Evolutionary conservation across 2,797 vertebrate genomes (phyloP), one percentile per base, ranked within the genome.

Genomic region (Paratrypauchen microcephalus): DNA sequence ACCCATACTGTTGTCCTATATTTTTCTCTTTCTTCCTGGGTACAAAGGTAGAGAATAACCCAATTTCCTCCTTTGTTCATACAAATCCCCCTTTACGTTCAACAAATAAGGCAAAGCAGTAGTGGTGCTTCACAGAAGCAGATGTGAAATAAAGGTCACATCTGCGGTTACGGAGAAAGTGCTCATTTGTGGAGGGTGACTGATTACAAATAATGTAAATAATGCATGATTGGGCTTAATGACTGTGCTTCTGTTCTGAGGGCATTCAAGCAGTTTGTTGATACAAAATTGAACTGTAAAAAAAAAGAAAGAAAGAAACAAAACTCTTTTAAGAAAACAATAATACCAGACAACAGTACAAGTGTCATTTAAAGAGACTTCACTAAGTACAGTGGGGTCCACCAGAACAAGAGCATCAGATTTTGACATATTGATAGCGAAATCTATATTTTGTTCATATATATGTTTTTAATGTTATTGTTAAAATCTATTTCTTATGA

Each of bases 1-100:
- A 74, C 82, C 82, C 70, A 70, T 89, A 84, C 83, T 82, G 78
- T 84, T 85, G 87, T 85, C 88, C 85, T 78, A 90, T 73, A 88
- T 89, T 88, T 74, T 76, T 67, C 47, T 57, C 63, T 52, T 13
- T 84, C 58, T 69, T 79, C 59, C 76, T 75, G 75, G 57, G 76
- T 69, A 83, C 65, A 76, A 72, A 81, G 36, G 71, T 68, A 64
- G 45, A 66, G 39, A 75, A 81, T 77, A 79, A 71, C 70, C 76
- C 47, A 16, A 65, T 45, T 71, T 59, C 65, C 24, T 36, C 36
- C 52, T 80, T 75, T 72, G 70, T 82, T 81, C 50, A 48, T 21
- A 47, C 79, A 77, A 76, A 32, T 74, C 69, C 76, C 74, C 41
- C 9, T 69, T 65, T 59, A 77, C 69, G 28, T 74, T 9, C n/a